Percentiles rank a stretch among this genome's conserved stretches.
These are phyloP conservation scores for Pelobates cultripes DNA, from an alignment of 2,797 vertebrate species.

Conservation along the genomic window DNA sequence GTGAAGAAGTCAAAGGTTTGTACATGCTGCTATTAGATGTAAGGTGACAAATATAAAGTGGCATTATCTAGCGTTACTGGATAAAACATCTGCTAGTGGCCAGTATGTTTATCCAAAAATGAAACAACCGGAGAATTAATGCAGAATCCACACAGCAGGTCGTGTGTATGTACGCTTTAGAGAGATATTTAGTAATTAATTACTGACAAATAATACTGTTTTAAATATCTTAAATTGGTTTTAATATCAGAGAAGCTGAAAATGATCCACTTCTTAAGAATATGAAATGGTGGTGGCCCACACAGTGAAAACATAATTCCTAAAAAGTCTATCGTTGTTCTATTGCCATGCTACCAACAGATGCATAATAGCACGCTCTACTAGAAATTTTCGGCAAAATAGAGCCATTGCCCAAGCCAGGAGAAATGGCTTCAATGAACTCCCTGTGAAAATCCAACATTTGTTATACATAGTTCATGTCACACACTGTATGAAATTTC, in stretches of 20 bases:
- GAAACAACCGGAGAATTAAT: too few relatives aligned
- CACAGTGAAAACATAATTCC: constrained; percentile 2
- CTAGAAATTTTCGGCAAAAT: background rate
- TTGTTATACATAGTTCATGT: constrained; percentile 13
- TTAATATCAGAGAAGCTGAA: background rate
- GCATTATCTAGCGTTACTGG: too few relatives aligned
- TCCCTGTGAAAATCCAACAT: background rate
- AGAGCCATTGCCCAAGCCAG: too few relatives aligned
- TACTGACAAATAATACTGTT: too few relatives aligned
- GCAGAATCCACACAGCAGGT: too few relatives aligned
- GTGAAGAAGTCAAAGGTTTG: background rate
- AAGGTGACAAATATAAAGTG: too few relatives aligned
- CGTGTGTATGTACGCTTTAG: too few relatives aligned
- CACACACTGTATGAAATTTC: constrained; percentile 26
- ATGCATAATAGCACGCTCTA: background rate
- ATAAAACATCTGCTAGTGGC: too few relatives aligned
- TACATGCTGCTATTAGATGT: background rate
- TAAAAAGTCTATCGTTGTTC: background rate
- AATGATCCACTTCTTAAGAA: background rate
- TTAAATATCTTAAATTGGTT: background rate
- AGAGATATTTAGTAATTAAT: too few relatives aligned
- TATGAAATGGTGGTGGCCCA: background rate
- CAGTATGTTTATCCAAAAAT: too few relatives aligned
- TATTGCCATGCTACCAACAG: background rate
- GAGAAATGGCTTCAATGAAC: background rate